Base-by-base conservation (phyloP, 2,797 vertebrate species). In the Ceryle rudis region DNA sequence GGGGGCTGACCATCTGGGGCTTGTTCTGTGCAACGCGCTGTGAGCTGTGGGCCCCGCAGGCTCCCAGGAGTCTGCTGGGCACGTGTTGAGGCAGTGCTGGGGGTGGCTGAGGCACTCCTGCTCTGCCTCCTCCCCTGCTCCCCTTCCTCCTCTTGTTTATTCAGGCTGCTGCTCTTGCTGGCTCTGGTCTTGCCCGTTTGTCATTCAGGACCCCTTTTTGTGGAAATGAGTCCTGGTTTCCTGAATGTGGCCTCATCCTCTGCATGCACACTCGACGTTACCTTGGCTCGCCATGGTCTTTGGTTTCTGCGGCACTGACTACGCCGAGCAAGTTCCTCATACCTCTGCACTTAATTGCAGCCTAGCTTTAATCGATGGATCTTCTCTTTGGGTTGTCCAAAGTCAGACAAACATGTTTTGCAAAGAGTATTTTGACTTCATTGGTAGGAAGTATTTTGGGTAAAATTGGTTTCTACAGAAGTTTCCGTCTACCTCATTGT, bases 181-280 rank as follows among this genome's bases (percentile, higher is more conserved):
- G 17, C 49, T 72, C 58, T 75, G 41, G 5, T 29, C 44, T 61
- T 65, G n/a, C 11, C 65, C 46, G 5, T 62, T 80, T 54, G 28
- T n/a, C n/a, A 31, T 55, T 70, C 60, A 60, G 35, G 21, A 47
- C 5, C 12, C 3, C 6, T 51, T 71, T 64, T 16, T 18, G 19
- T 58, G 46, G 8, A 22, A 15, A 66, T 17, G 21, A 70, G 16
- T 51, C 14, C 39, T 39, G 58, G 7, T 42, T 9, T 86, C 21
- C 25, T 52, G 33, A 44, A 5, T 12, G 3, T 5, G 20, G 8
- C 8, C 11, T 6, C 4, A 1, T 42, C 41, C 8, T 49, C 54
- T 90, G 31, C 3, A 0, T 20, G 9, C 11, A 10, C 5, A 5
- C 20, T 26, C 0, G 0, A 7, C 52, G 65, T 75, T 51, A 41